Evolutionary conservation across 2,113 vertebrate genomes (phyloP).

Genomic region (Psittacus erithacus): DNA sequence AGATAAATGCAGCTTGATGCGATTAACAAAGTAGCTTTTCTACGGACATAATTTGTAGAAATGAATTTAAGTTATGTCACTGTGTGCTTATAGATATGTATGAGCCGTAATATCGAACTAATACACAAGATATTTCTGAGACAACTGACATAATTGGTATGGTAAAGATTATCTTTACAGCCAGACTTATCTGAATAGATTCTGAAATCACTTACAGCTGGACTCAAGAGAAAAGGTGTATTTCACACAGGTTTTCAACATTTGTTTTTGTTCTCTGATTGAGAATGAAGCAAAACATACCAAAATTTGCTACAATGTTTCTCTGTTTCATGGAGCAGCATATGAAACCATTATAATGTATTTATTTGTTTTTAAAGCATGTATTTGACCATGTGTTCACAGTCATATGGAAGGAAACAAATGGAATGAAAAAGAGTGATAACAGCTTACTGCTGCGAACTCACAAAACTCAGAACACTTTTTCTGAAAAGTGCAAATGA

Average conservation of each 20-base stretch:
- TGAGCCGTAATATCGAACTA: background rate
- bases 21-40: background rate
- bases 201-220: background rate
- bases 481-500: background rate
- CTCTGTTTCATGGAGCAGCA: background rate
- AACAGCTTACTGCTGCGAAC: background rate
- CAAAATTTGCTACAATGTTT: background rate
- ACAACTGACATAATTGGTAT: background rate
- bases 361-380: background rate
- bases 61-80: background rate
- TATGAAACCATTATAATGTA: background rate
- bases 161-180: background rate
- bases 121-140: background rate
- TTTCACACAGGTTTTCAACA: background rate
- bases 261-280: background rate
- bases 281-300: background rate
- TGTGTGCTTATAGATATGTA: background rate
- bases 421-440: background rate
- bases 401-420: background rate
- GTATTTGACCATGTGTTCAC: background rate
- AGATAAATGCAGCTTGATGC: background rate
- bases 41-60: background rate
- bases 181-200: background rate
- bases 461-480: background rate
- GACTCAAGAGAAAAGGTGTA: background rate